Evolutionary conservation across 2,797 vertebrate genomes (phyloP).

Genomic region (Tamandua tetradactyla): DNA sequence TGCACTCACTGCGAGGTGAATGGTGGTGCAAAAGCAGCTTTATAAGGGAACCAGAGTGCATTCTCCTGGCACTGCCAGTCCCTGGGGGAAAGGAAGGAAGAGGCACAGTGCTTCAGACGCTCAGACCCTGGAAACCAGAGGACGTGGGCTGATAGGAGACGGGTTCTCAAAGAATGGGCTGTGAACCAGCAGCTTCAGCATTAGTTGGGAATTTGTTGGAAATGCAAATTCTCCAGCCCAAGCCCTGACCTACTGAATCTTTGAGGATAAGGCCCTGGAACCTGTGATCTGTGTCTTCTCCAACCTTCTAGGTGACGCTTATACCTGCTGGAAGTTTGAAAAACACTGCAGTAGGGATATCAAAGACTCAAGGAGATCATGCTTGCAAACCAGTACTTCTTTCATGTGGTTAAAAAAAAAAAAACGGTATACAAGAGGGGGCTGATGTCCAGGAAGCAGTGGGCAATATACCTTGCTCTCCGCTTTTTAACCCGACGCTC

Average conservation of each 20-base stretch:
- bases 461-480: conserved; percentile 89
- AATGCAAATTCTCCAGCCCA: neutral
- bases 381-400: neutral
- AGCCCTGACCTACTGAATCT: neutral
- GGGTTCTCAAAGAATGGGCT: neutral
- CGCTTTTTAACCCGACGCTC: conserved; percentile 95
- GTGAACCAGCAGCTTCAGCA: neutral
- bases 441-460: rapidly evolving
- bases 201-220: neutral
- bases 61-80: neutral
- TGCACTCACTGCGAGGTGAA: neutral
- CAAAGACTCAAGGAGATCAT: neutral
- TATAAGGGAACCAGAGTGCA: neutral
- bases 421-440: too few relatives aligned
- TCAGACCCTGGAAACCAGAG: neutral
- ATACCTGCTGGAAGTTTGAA: rapidly evolving
- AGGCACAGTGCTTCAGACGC: neutral
- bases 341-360: neutral
- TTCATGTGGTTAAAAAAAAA: neutral
- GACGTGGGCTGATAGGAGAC: neutral
- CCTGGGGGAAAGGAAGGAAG: neutral
- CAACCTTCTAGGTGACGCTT: neutral
- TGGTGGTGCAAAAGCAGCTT: neutral
- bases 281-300: neutral
- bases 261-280: neutral